Percentiles rank a stretch among this genome's conserved stretches.
phyloP scores from a whole-genome alignment of 1,140 invertebrate genomes.

The Onthophagus taurus region DNA sequence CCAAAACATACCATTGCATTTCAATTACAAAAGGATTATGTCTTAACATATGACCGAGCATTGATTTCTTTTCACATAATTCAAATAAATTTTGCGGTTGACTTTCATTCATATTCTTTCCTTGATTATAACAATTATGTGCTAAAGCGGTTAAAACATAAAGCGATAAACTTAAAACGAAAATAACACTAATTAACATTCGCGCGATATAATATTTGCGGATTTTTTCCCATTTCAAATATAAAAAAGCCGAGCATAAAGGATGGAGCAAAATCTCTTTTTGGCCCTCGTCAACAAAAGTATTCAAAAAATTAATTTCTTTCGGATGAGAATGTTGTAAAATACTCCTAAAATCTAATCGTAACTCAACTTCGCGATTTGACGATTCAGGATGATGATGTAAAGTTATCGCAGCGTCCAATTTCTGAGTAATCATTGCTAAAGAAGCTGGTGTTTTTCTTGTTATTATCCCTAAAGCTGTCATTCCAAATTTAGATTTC shows the following conservation, averaged over 20 bases:
- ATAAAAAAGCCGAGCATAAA: conserved; percentile 70
- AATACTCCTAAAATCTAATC: conserved; percentile 68
- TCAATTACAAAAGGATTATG: conserved; percentile 63
- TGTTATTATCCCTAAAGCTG: conserved; percentile 70
- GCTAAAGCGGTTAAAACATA: conserved; percentile 68
- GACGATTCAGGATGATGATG: conserved; percentile 67
- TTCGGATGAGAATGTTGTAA: conserved; percentile 67
- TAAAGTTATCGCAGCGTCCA: conserved; percentile 67
- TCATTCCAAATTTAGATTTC: conserved; percentile 71
- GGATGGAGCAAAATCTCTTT: conserved; percentile 75
- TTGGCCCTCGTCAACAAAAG: conserved; percentile 73
- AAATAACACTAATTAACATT: conserved; percentile 68
- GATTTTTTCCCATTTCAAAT: conserved; percentile 83
- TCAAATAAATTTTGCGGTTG: conserved; percentile 48
- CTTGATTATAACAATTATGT: conserved; percentile 69
- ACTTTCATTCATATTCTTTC: conserved; percentile 55
- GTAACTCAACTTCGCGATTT: conserved; percentile 69
- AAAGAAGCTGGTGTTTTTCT: conserved; percentile 73
- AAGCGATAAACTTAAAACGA: conserved; percentile 65
- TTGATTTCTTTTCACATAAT: conserved; percentile 63
- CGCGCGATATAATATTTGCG: conserved; percentile 76
- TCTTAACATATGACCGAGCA: conserved; percentile 58
- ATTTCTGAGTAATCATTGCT: conserved; percentile 62
- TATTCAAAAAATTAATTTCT: conserved; percentile 72
- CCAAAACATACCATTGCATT: conserved; percentile 67